phyloP scores from a whole-genome alignment of 2,888 invertebrate genomes.

The Protodeltote pygarga region DNA sequence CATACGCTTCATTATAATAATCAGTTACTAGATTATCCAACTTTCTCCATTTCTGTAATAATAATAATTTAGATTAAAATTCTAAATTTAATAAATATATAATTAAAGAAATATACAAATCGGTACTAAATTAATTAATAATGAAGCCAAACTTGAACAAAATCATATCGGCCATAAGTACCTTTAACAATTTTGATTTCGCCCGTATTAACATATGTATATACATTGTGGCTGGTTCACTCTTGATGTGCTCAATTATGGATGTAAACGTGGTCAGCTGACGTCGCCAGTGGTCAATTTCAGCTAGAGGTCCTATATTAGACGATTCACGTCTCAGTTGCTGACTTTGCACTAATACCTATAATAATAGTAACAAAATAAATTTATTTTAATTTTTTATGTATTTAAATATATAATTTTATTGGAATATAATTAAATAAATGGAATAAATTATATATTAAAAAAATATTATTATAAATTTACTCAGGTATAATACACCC shows the following conservation, averaged over 20 bases:
- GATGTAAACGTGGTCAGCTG: constrained; percentile 93
- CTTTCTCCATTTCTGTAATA: constrained; percentile 91
- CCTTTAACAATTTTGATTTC: constrained; percentile 91
- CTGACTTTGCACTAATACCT: constrained; percentile 92
- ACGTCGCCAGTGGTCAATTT: constrained; percentile 94
- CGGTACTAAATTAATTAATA: too few species aligned
- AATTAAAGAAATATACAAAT: too few species aligned
- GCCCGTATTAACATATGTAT: constrained; percentile 90
- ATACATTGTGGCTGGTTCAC: constrained; percentile 89
- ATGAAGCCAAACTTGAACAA: too few species aligned
- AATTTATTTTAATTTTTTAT: too few species aligned
- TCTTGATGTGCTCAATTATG: constrained; percentile 92
- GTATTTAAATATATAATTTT: too few species aligned
- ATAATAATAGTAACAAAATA: background rate
- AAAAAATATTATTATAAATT: too few species aligned
- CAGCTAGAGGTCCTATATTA: constrained; percentile 93
- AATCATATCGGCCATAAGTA: constrained; percentile 46
- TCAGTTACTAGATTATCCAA: constrained; percentile 92
- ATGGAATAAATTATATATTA: too few species aligned
- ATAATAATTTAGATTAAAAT: background rate
- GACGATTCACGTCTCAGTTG: constrained; percentile 93
- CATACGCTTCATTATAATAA: constrained; percentile 93
- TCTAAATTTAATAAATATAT: background rate
- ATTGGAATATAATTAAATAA: too few species aligned
- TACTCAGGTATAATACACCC: too few species aligned